A percentile compares a stretch with the other conserved stretches of the same genome.
phyloP scores from a whole-genome alignment of 2,797 vertebrate genomes.

The Semotilus atromaculatus region DNA sequence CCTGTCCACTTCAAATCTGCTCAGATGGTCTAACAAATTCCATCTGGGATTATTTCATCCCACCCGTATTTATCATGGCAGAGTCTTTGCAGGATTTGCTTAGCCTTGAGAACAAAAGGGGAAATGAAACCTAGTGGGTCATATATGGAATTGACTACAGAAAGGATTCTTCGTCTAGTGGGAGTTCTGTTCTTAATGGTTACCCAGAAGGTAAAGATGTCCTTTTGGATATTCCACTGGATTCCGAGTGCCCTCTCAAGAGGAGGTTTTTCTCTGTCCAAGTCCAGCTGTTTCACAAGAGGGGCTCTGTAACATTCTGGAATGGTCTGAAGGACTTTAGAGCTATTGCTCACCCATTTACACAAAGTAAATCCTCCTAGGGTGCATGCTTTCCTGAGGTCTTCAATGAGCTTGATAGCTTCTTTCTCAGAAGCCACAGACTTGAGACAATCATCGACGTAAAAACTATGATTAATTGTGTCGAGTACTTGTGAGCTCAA shows the following conservation, averaged over 20 bases:
- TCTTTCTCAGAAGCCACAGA: not conserved
- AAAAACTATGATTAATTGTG: conserved; percentile 9
- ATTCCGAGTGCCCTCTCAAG: conserved; percentile 14
- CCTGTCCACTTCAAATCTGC: not conserved
- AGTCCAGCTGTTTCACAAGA: conserved; percentile 8
- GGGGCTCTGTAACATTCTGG: not conserved
- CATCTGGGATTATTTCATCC: not conserved
- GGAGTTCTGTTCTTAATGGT: not conserved
- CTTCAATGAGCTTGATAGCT: not conserved
- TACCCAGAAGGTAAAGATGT: not conserved
- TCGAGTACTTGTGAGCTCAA: not conserved
- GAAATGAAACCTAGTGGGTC: conserved; percentile 31
- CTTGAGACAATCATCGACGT: not conserved
- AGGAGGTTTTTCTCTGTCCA: not conserved
- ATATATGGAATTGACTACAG: not conserved
- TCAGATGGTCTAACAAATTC: not conserved
- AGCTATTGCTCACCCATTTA: conserved; percentile 31
- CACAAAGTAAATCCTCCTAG: not conserved
- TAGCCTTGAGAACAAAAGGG: not conserved
- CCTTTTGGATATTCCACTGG: not conserved
- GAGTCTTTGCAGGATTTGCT: conserved; percentile 22
- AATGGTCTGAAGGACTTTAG: not conserved
- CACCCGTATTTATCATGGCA: not conserved
- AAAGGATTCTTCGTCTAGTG: conserved; percentile 9
- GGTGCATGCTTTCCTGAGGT: not conserved